Conservation (phyloP, 2,888 invertebrate genomes). For the Plusia festucae region DNA sequence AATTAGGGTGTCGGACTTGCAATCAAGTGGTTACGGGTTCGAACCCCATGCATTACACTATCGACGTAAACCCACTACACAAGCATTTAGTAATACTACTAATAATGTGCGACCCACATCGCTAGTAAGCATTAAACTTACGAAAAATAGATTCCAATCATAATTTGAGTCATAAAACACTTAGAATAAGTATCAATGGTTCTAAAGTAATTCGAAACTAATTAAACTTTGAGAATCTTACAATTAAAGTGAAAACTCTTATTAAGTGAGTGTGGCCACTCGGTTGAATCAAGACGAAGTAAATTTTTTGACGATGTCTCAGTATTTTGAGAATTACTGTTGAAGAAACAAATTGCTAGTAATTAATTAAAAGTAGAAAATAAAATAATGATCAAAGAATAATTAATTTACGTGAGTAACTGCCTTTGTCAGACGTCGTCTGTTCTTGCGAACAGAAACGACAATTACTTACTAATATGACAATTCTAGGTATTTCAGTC, state of each 20-base stretch:
- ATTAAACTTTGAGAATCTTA: constrained; percentile 20
- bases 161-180: constrained; percentile 25
- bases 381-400: not conserved
- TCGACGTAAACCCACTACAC: too few relatives aligned
- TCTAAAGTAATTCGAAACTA: constrained; percentile 29
- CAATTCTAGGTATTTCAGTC: too few relatives aligned
- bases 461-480: too few relatives aligned
- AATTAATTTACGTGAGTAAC: not conserved
- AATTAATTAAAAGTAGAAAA: not conserved
- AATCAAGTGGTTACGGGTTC: too few relatives aligned
- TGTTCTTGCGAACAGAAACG: not conserved
- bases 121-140: constrained; percentile 14
- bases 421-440: not conserved
- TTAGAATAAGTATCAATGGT: constrained; percentile 18
- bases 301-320: not conserved
- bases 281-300: not conserved
- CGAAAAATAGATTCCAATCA: not conserved
- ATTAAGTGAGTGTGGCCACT: constrained; percentile 23
- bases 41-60: too few relatives aligned
- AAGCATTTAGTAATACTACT: too few relatives aligned
- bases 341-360: not conserved
- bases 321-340: not conserved
- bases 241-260: constrained; percentile 32
- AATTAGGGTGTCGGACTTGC: too few relatives aligned
- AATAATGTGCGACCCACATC: too few relatives aligned